Evolutionary conservation across 2,113 vertebrate genomes (phyloP).

Genomic region (Elgaria multicarinata): DNA sequence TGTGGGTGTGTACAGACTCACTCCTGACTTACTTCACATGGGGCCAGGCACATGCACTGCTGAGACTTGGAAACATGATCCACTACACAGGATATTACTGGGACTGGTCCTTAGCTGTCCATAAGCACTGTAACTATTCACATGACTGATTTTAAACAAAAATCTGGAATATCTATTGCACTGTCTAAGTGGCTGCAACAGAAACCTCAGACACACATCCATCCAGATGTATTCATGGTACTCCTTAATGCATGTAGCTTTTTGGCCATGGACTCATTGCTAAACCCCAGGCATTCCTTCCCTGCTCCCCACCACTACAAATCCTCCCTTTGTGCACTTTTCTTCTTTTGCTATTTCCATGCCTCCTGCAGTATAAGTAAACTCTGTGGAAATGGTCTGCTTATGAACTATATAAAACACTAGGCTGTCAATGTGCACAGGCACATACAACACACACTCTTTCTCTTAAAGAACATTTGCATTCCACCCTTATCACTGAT

Average conservation of each 20-base stretch:
- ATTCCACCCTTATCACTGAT: conserved; percentile 22
- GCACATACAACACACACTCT: neutral
- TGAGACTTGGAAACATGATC: neutral
- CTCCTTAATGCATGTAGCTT: neutral
- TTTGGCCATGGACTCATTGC: neutral
- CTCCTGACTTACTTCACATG: neutral
- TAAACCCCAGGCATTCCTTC: neutral
- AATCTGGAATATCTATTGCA: neutral
- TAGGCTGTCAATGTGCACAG: neutral
- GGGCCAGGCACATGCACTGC: neutral
- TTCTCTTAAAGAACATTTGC: conserved; percentile 34
- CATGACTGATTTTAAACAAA: neutral
- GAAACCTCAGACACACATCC: neutral
- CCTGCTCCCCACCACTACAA: neutral
- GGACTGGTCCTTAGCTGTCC: neutral
- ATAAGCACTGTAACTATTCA: neutral
- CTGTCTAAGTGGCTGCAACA: neutral
- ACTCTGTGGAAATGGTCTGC: neutral
- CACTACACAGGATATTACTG: neutral
- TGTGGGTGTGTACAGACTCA: too few relatives aligned
- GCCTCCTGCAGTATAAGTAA: neutral
- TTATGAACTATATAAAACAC: neutral
- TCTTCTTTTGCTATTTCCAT: neutral
- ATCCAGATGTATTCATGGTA: neutral
- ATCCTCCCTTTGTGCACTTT: neutral